Evolutionary conservation across 1,140 invertebrate species (phyloP).

Genomic region (Zaprionus davidi): DNA sequence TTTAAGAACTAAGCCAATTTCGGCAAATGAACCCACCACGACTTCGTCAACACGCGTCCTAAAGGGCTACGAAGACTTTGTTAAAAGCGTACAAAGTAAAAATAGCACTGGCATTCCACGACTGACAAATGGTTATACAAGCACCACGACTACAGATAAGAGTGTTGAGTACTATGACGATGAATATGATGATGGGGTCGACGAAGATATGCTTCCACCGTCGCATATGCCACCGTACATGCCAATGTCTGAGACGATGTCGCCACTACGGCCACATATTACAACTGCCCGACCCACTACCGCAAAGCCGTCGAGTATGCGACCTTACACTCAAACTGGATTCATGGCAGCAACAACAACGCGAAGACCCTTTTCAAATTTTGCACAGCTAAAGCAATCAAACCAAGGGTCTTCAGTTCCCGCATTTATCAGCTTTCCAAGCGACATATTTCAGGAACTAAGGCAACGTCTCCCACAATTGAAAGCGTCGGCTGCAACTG

Average conservation of each 20-base stretch:
- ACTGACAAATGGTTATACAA: background rate
- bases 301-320: conserved; percentile 22
- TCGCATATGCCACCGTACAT: conserved; percentile 86
- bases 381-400: conserved; percentile 50
- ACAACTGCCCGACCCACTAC: conserved; percentile 36
- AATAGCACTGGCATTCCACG: conserved; percentile 16
- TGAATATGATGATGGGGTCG: conserved; percentile 85
- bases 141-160: conserved; percentile 47
- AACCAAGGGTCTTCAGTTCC: conserved; percentile 60
- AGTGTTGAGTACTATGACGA: conserved; percentile 69
- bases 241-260: conserved; percentile 86
- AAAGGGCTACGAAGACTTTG: conserved; percentile 75
- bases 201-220: conserved; percentile 85
- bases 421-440: conserved; percentile 80
- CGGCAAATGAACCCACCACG: conserved; percentile 20
- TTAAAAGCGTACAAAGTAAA: conserved; percentile 69
- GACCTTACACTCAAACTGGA: conserved; percentile 56
- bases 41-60: conserved; percentile 35
- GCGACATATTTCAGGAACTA: conserved; percentile 80
- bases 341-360: conserved; percentile 76
- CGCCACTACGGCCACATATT: conserved; percentile 71
- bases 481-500: conserved; percentile 54
- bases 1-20: conserved; percentile 25
- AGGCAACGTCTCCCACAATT: conserved; percentile 65
- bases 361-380: conserved; percentile 63